A percentile compares a stretch with the other conserved stretches of the same genome.
phyloP scores from a whole-genome alignment of 1,140 invertebrate species.

The Hydropsyche tenuis region DNA sequence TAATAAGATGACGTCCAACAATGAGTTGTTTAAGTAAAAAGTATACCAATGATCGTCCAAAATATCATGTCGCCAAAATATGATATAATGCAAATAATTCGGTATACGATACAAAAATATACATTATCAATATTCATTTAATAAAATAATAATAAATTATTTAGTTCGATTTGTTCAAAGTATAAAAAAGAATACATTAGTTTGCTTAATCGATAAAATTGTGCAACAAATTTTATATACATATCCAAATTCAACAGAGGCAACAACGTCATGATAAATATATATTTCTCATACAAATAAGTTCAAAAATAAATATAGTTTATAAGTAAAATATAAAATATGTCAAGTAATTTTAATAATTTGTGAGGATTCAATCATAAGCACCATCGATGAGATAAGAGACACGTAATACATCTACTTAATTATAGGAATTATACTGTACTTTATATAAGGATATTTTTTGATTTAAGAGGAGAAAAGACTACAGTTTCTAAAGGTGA shows the following conservation, averaged over 20 bases:
- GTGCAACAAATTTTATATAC: neutral
- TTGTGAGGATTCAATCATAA: slow-evolving; percentile 4
- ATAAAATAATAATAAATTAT: slow-evolving; percentile 1
- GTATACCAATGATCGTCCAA: neutral
- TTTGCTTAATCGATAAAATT: neutral
- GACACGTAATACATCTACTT: slow-evolving; percentile 10
- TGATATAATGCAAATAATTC: slow-evolving; percentile 6
- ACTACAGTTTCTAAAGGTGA: slow-evolving; percentile 15
- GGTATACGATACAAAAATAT: slow-evolving; percentile 21
- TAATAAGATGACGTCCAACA: neutral
- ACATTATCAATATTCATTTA: neutral
- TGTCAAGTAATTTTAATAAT: neutral
- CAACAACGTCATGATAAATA: neutral
- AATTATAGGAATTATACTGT: slow-evolving; percentile 9
- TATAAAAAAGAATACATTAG: too few species aligned
- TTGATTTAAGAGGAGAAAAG: slow-evolving; percentile 6
- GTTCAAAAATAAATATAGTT: too few species aligned
- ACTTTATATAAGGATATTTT: slow-evolving; percentile 7
- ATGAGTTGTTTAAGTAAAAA: neutral
- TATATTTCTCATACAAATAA: too few species aligned
- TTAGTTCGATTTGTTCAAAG: too few species aligned
- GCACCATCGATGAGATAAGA: slow-evolving; percentile 25
- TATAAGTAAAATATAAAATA: too few species aligned
- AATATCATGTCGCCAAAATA: neutral
- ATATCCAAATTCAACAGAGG: neutral